Conservation (phyloP, 2,888 invertebrate species). For the Autographa pulchrina region DNA sequence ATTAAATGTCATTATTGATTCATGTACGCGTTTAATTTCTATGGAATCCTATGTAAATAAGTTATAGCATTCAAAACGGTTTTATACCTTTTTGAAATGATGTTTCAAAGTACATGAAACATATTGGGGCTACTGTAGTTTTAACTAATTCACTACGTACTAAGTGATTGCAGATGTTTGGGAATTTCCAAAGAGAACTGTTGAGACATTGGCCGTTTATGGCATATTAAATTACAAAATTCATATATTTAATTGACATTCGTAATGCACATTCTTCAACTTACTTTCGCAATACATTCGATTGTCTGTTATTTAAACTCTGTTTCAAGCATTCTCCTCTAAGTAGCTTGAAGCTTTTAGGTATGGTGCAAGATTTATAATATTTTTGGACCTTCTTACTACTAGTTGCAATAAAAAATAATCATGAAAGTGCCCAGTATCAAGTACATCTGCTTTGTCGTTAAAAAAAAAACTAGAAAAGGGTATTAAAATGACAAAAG, state of each 20-base stretch:
- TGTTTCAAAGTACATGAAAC: not conserved
- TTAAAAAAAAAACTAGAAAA: too few species aligned
- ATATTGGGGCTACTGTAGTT: not conserved
- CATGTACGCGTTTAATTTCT: too few species aligned
- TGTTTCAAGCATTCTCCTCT: not conserved
- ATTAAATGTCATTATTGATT: not conserved
- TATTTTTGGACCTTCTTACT: too few species aligned
- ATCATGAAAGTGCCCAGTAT: too few species aligned
- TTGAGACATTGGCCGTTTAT: constrained; percentile 29
- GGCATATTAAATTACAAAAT: constrained; percentile 37
- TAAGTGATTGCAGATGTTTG: constrained; percentile 5
- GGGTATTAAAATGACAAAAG: too few species aligned
- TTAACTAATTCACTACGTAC: not conserved
- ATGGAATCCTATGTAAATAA: too few species aligned
- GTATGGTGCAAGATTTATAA: not conserved
- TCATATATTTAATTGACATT: constrained; percentile 31
- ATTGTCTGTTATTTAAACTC: not conserved
- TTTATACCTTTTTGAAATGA: not conserved
- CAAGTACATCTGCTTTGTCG: too few species aligned
- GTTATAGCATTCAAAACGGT: not conserved
- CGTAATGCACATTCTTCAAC: constrained; percentile 10
- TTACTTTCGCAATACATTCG: not conserved
- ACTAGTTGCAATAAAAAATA: too few species aligned
- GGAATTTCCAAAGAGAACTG: constrained; percentile 42
- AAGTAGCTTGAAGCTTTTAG: not conserved